Evolutionary conservation across 2,113 vertebrate species (phyloP).

Genomic region (Scolopax mira): DNA sequence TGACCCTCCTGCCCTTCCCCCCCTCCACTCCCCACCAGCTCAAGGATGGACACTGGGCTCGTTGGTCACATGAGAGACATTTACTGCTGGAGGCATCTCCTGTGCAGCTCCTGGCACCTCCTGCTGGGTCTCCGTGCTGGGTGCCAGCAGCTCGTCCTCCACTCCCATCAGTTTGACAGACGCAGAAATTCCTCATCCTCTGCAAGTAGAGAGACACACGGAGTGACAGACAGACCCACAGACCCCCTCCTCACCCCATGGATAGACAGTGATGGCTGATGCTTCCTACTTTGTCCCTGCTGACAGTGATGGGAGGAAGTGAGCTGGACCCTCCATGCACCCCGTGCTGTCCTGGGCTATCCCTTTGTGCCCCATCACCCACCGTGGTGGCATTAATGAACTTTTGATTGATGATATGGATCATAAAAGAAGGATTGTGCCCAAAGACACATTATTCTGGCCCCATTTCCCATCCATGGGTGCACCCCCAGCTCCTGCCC

Average conservation of each 20-base stretch:
- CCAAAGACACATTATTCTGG: not conserved
- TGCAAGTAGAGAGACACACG: not conserved
- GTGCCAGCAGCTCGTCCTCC: accelerated
- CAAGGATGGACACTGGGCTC: not conserved
- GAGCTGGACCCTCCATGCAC: accelerated
- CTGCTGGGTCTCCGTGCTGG: accelerated
- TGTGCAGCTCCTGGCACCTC: not conserved
- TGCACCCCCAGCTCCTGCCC: not conserved
- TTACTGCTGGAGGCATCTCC: constrained; percentile 13
- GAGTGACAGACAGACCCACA: not conserved
- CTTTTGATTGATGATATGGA: not conserved
- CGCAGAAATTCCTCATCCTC: constrained; percentile 52
- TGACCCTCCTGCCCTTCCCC: not conserved
- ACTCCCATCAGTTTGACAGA: not conserved
- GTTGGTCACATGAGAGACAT: not conserved
- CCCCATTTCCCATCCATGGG: accelerated
- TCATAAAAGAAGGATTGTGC: not conserved
- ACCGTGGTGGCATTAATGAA: not conserved
- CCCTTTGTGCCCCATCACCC: accelerated
- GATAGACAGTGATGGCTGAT: accelerated
- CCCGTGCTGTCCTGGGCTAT: not conserved
- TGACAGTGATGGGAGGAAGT: not conserved
- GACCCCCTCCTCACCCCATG: accelerated
- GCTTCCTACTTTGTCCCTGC: not conserved
- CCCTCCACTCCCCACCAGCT: not conserved